Evolutionary conservation across 2,888 invertebrate species (phyloP).

Genomic region (Parascotia fuliginaria): DNA sequence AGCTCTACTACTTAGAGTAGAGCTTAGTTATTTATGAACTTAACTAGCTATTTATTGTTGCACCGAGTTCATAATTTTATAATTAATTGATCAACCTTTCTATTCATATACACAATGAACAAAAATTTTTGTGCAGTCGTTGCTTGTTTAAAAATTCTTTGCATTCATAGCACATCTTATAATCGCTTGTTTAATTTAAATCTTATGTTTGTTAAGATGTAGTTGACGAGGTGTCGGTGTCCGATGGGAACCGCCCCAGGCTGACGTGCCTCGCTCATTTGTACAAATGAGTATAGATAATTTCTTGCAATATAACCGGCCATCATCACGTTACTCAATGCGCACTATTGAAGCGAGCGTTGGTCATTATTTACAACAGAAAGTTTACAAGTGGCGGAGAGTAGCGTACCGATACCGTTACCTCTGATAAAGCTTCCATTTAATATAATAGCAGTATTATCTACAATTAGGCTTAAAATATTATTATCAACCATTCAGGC

Average conservation of each 20-base stretch:
- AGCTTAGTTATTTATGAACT: too few relatives aligned
- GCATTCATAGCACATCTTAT: constrained; percentile 2
- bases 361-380: constrained; percentile 33
- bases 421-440: constrained; percentile 2
- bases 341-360: constrained; percentile 25
- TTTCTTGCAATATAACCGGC: constrained; percentile 45
- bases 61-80: too few relatives aligned
- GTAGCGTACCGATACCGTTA: constrained; percentile 21
- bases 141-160: too few relatives aligned
- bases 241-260: constrained; percentile 72
- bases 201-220: constrained; percentile 51
- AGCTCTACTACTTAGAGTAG: too few relatives aligned
- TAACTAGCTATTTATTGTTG: too few relatives aligned
- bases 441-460: background rate
- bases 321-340: constrained; percentile 36
- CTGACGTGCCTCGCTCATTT: constrained; percentile 52
- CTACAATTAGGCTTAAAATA: too few relatives aligned
- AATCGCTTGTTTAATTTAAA: constrained; percentile 16
- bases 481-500: too few relatives aligned
- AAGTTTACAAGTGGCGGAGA: constrained; percentile 4
- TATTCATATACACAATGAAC: too few relatives aligned
- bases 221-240: constrained; percentile 57
- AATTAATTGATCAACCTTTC: too few relatives aligned
- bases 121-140: too few relatives aligned
- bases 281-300: constrained; percentile 61